A percentile compares a stretch with the other conserved stretches of the same genome.
Conservation (phyloP, 2,888 invertebrate genomes). For the Lacanobia wlatinum region DNA sequence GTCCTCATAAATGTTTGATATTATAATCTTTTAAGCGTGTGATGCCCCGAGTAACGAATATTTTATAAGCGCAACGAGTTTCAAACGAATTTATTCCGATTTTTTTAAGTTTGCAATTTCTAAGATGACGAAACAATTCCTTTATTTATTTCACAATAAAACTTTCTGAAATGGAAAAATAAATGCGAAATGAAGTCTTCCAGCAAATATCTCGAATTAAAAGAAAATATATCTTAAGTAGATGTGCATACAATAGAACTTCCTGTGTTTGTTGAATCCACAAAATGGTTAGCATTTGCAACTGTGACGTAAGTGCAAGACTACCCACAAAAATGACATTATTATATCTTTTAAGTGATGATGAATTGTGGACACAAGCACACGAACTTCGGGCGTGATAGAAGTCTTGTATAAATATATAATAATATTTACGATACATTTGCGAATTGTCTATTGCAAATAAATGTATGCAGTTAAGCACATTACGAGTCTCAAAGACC, state of each 20-base stretch:
- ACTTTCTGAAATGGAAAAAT: not conserved
- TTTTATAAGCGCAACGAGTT: conserved; percentile 43
- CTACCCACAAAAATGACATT: conserved; percentile 29
- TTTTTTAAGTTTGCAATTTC: conserved; percentile 4
- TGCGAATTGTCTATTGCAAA: conserved; percentile 20
- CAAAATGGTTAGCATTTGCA: conserved; percentile 14
- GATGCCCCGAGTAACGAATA: conserved; percentile 20
- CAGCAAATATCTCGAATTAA: not conserved
- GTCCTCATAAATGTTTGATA: conserved; percentile 34
- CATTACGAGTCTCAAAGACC: conserved; percentile 27
- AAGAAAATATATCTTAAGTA: not conserved
- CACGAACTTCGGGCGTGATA: not conserved
- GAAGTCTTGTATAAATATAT: not conserved
- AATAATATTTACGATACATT: not conserved
- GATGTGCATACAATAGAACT: not conserved
- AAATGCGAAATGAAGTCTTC: not conserved
- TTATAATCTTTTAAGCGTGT: conserved; percentile 10
- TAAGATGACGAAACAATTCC: conserved; percentile 28
- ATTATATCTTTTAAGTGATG: conserved; percentile 7
- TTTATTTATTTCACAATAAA: conserved; percentile 6
- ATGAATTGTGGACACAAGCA: conserved; percentile 10
- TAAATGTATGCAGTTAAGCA: not conserved
- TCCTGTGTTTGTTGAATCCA: not conserved
- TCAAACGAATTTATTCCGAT: conserved; percentile 48
- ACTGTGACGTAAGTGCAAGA: conserved; percentile 5